These are phyloP conservation scores for Ondatra zibethicus DNA, from an alignment of 2,113 vertebrate species.

Conservation along the genomic window DNA sequence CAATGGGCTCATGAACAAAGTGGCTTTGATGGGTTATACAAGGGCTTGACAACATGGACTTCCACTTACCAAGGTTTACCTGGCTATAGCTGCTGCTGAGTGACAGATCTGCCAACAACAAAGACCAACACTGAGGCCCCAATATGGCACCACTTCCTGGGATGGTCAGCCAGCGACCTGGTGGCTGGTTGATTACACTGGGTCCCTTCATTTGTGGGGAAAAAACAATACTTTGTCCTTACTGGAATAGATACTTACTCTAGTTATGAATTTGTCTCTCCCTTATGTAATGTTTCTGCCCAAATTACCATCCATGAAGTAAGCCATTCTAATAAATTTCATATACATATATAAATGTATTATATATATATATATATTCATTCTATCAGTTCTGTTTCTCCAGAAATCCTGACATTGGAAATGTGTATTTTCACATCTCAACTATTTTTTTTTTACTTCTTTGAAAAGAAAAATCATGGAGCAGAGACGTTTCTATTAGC, in stretches of 20 bases:
- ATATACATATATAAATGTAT: background rate
- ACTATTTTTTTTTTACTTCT: slow-evolving; percentile 1
- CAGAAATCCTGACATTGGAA: background rate
- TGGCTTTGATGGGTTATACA: background rate
- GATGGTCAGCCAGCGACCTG: background rate
- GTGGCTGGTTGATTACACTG: too few relatives aligned
- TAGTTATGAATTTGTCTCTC: background rate
- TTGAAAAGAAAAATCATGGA: background rate
- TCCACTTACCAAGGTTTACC: background rate
- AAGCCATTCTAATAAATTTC: background rate
- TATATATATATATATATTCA: background rate
- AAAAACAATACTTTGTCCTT: background rate
- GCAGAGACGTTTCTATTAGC: background rate
- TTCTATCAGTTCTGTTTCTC: background rate
- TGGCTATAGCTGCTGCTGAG: background rate
- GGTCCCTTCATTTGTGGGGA: background rate
- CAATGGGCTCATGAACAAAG: background rate
- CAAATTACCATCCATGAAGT: background rate
- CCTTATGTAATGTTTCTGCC: background rate
- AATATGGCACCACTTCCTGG: background rate
- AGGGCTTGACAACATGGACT: background rate
- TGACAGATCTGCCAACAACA: background rate
- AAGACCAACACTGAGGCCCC: background rate
- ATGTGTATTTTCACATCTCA: background rate
- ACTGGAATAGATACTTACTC: background rate